Base-by-base conservation (phyloP, 2,113 vertebrate genomes). In the Benitochromis conjunctus region DNA sequence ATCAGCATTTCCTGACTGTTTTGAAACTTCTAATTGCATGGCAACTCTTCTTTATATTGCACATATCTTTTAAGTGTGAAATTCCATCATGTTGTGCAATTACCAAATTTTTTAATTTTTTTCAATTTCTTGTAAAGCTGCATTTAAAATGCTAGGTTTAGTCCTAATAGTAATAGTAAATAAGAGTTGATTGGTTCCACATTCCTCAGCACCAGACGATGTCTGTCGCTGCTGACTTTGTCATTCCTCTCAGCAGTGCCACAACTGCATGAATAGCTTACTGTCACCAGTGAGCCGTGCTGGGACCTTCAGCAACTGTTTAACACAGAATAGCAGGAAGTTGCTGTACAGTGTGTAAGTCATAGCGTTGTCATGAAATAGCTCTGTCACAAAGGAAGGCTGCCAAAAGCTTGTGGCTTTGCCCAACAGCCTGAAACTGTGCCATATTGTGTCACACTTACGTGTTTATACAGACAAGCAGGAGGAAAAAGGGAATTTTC, bases 261-360 rank as follows among this genome's bases (percentile, higher is more conserved):
- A 19, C 19, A 21, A 38, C 76, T 34, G 48, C 9, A 38, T 82
- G 36, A 83, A 29, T 53, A 26, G 58, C 58, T 60, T n/a, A 9
- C 16, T 58, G 51, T 56, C 43, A 18, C 80, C 53, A 26, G 14
- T 69, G 56, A 83, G 48, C 13, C 5, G 5, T 19, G 12, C n/a
- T 14, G 46, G 56, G 41, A 12, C 21, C 9, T 48, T 34, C 24
- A 19, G 16, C 64, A 46, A 60, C 41, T n/a, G 36, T 48, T 51
- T 29, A 36, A 31, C 26, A 54, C 69, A 83, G 82, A 54, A 24
- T 4, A 51, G 82, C 31, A 78, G 90, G 88, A 90, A 86, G 86
- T 88, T 82, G 38, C 77, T 19, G 13, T 16, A 11, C 43, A 13
- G 77, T 16, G 62, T 93, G 80, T 85, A 55, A 34, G 76, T 7